Evolutionary conservation across 2,113 vertebrate genomes (phyloP).

Genomic region (Phodopus roborovskii): DNA sequence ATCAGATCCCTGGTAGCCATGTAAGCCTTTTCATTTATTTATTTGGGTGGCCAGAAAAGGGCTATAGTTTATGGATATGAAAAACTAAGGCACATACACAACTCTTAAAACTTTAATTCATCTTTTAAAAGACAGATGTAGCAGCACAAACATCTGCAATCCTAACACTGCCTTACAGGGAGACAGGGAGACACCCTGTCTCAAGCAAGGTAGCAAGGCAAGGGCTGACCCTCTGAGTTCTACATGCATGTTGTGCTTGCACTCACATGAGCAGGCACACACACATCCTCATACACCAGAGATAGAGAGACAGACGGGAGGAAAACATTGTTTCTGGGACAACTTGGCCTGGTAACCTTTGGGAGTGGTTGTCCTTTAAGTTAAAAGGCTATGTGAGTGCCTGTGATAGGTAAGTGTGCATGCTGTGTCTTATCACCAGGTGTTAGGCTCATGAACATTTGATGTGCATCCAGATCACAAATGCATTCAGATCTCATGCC

Average conservation of each 20-base stretch:
- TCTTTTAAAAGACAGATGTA: background rate
- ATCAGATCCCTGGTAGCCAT: background rate
- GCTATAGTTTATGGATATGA: background rate
- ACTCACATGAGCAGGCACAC: background rate
- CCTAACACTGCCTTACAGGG: background rate
- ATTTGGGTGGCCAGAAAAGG: background rate
- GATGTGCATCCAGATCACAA: background rate
- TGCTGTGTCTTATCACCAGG: background rate
- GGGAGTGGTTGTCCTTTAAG: background rate
- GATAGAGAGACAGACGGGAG: background rate
- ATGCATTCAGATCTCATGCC: constrained; percentile 2
- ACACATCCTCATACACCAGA: background rate
- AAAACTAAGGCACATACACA: background rate
- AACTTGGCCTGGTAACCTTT: background rate
- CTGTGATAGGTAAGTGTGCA: background rate
- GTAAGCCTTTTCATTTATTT: background rate
- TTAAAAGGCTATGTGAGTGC: background rate
- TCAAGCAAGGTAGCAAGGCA: background rate
- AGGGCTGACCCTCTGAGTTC: background rate
- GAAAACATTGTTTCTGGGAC: background rate
- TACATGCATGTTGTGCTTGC: background rate
- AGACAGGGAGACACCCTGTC: background rate
- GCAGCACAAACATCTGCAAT: background rate
- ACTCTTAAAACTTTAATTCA: background rate
- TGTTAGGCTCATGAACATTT: constrained; percentile 18